A percentile compares a stretch with the other conserved stretches of the same genome.
Conservation (phyloP, 2,888 invertebrate genomes). For the Plagiodera versicolora region DNA sequence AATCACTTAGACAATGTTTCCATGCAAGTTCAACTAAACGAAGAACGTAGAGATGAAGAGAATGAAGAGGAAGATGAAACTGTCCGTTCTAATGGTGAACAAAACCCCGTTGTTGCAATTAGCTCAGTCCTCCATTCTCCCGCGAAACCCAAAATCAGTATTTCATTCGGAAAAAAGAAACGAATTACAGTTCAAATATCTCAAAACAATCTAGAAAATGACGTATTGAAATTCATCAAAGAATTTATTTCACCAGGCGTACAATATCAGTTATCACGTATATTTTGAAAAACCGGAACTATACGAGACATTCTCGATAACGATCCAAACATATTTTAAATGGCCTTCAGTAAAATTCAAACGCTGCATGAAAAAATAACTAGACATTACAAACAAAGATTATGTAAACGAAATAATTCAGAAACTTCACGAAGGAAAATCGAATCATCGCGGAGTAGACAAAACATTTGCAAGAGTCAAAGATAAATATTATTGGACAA, state of each 20-base stretch:
- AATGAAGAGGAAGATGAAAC: not conserved
- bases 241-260: conserved; percentile 15
- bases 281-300: conserved; percentile 21
- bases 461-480: no score
- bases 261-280: conserved; percentile 17
- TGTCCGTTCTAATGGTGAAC: conserved; percentile 18
- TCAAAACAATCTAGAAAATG: conserved; percentile 14
- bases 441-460: conserved; percentile 29
- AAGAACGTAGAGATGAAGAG: not conserved
- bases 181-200: no score
- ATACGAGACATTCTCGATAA: conserved; percentile 17
- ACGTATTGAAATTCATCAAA: conserved; percentile 22
- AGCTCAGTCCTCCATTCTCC: conserved; percentile 17
- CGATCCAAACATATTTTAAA: conserved; percentile 17
- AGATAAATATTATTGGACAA: conserved; percentile 31
- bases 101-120: conserved; percentile 19
- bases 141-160: no score
- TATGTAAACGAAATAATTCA: conserved; percentile 16
- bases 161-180: no score
- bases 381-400: conserved; percentile 17
- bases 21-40: not conserved
- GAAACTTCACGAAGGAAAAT: conserved; percentile 25
- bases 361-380: conserved; percentile 15
- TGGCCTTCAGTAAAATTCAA: conserved; percentile 13
- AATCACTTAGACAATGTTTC: conserved; percentile 3